Evolutionary conservation across 1,140 invertebrate genomes (phyloP), one percentile per base, ranked within the genome.

Genomic region (Homalodisca vitripennis): DNA sequence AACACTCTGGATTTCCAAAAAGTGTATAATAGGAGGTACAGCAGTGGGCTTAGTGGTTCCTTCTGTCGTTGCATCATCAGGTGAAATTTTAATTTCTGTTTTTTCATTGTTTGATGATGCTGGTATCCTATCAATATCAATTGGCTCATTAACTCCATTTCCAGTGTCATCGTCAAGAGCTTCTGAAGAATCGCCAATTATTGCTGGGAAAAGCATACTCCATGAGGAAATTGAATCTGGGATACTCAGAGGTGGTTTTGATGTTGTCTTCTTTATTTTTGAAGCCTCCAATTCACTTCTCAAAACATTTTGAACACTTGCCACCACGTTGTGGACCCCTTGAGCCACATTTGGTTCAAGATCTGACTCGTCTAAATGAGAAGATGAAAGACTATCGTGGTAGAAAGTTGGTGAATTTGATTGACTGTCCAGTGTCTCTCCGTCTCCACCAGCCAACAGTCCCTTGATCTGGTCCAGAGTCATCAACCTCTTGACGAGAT

Each of bases 391-490:
- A 24, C 70, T 62, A 32, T 75, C 69, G 46, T 75, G 73, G 66
- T 76, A 74, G 67, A 74, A 77, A 2, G 71, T 73, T 0, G 75
- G 73, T 6, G 70, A 73, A 6, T 76, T 73, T 0, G 75, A 69
- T 22, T 78, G 79, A 13, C 74, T 76, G 2, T 74, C 74, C 1
- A 78, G 48, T 14, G 76, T 74, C 67, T 88, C 86, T 66, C 86
- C 85, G 72, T 90, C 88, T 1, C 90, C 90, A 29, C 87, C 88
- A 0, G 91, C 91, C 31, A 93, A 91, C 65, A 93, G 89, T 51
- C 88, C 87, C 76, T 92, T 89, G 67, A 93, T 93, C 80, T 93
- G 89, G 73, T 91, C 84, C 73, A 92, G 80, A 30, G 90, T 92
- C 92, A 93, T 93, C 31, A 92, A 82, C 71, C 88, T 83, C 75